Conservation (phyloP, 1,140 invertebrate species). For the Aphelinus atriplicis region DNA sequence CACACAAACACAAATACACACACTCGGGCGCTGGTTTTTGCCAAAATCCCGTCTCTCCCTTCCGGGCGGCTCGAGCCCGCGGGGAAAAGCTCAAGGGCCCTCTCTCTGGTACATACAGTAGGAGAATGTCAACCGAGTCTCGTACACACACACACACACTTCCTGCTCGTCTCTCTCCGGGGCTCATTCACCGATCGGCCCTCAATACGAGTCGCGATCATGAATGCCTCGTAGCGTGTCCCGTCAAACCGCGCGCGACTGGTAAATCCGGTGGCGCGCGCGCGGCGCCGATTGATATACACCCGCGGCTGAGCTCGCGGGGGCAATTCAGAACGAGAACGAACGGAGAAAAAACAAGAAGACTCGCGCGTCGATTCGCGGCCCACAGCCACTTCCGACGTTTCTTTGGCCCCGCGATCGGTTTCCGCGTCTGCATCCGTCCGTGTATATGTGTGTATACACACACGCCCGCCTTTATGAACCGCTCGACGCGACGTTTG, state of each 20-base stretch:
- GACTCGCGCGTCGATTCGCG: no score
- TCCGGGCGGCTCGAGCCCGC: neutral
- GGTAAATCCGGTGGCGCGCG: constrained; percentile 50
- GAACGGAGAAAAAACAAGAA: no score
- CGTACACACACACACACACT: constrained; percentile 5
- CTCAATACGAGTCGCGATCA: constrained; percentile 37
- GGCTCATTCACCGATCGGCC: constrained; percentile 20
- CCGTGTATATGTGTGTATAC: no score
- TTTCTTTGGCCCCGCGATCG: no score
- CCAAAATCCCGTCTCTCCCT: constrained; percentile 12
- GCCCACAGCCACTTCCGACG: no score
- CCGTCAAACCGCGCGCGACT: constrained; percentile 55
- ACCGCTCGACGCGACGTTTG: no score
- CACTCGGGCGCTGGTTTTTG: constrained; percentile 8
- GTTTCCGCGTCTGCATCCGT: no score
- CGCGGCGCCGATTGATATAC: constrained; percentile 43
- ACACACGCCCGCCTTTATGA: no score
- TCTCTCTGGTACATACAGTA: neutral
- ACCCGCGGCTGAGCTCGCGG: constrained; percentile 9
- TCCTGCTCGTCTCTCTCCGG: constrained; percentile 44
- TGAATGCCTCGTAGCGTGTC: constrained; percentile 24
- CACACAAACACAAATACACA: neutral
- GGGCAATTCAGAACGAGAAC: no score
- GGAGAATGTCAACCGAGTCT: neutral
- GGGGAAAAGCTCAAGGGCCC: neutral